phyloP scores from a whole-genome alignment of 37 sponge, comb jelly and placozoan species.

The Eunapius fragilis region DNA sequence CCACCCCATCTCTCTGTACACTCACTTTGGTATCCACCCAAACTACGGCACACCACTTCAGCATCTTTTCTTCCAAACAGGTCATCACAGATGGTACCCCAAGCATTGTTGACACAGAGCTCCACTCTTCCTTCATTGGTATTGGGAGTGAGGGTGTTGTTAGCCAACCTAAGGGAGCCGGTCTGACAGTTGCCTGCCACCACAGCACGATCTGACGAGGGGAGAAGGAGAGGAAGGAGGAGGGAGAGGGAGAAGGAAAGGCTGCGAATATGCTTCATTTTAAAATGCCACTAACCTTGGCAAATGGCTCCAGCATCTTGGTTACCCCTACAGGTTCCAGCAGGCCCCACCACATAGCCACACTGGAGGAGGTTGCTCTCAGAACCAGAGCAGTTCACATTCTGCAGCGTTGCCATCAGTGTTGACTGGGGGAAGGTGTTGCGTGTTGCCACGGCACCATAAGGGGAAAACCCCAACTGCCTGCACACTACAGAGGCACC shows the following conservation, averaged over 20 bases:
- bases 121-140: slow-evolving; percentile 44
- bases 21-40: slow-evolving; percentile 26
- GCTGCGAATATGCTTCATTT: too few species aligned
- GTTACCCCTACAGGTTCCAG: not conserved
- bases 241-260: not conserved
- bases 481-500: slow-evolving; percentile 57
- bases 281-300: slow-evolving; percentile 19
- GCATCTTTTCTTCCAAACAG: slow-evolving; percentile 30
- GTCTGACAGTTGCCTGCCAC: not conserved
- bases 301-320: slow-evolving; percentile 25
- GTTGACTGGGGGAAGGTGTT: not conserved
- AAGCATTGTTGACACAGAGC: slow-evolving; percentile 52
- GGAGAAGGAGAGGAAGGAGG: not conserved
- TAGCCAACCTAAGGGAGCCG: slow-evolving; percentile 23
- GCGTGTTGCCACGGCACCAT: slow-evolving; percentile 1
- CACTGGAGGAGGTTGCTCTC: slow-evolving; percentile 14
- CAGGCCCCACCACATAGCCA: not conserved
- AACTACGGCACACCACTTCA: slow-evolving; percentile 24
- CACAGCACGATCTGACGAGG: not conserved
- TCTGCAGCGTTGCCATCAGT: not conserved
- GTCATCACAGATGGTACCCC: slow-evolving; percentile 48
- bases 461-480: slow-evolving; percentile 31
- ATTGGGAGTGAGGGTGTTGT: not conserved
- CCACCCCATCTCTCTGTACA: too few species aligned
- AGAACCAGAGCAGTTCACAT: slow-evolving; percentile 28